phyloP scores from a whole-genome alignment of 1,140 invertebrate genomes.

The Lanistes nyassanus region DNA sequence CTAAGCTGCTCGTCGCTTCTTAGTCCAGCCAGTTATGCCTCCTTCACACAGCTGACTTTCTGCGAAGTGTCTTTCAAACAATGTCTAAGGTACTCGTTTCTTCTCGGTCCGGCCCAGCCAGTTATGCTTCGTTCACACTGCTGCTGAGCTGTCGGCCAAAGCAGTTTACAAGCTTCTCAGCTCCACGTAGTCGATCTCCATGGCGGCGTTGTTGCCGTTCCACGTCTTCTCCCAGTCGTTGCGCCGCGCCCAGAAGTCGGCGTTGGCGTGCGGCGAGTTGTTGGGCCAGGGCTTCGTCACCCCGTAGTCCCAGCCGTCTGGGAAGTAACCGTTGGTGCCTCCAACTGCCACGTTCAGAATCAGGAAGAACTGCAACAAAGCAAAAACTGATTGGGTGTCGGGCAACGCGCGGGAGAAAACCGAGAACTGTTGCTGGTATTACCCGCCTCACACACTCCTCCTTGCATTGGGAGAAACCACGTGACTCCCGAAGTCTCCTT shows the following conservation, averaged over 20 bases:
- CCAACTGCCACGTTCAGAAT: slow-evolving; percentile 79
- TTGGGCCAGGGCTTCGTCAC: slow-evolving; percentile 79
- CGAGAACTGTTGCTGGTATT: too few relatives aligned
- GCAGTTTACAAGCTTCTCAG: slow-evolving; percentile 29
- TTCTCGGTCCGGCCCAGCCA: too few relatives aligned
- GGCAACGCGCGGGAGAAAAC: background rate
- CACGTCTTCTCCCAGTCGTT: slow-evolving; percentile 74
- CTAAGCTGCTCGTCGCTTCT: too few relatives aligned
- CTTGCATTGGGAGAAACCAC: too few relatives aligned
- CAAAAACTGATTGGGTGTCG: background rate
- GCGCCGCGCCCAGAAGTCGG: slow-evolving; percentile 73
- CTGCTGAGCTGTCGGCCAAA: too few relatives aligned
- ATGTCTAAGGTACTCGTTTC: too few relatives aligned
- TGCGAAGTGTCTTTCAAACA: too few relatives aligned
- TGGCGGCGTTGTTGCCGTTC: slow-evolving; percentile 67
- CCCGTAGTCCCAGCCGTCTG: slow-evolving; percentile 68
- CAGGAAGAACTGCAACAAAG: slow-evolving; percentile 72
- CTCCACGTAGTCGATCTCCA: slow-evolving; percentile 70
- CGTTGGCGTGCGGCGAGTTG: slow-evolving; percentile 59
- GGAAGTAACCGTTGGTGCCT: slow-evolving; percentile 76
- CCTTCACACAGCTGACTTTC: too few relatives aligned
- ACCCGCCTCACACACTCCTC: too few relatives aligned
- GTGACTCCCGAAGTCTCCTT: too few relatives aligned
- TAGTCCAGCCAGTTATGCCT: too few relatives aligned
- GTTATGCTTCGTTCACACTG: too few relatives aligned